Evolutionary conservation across 2,797 vertebrate genomes (phyloP), one percentile per base, ranked within the genome.

Genomic region (Bovichtus variegatus): DNA sequence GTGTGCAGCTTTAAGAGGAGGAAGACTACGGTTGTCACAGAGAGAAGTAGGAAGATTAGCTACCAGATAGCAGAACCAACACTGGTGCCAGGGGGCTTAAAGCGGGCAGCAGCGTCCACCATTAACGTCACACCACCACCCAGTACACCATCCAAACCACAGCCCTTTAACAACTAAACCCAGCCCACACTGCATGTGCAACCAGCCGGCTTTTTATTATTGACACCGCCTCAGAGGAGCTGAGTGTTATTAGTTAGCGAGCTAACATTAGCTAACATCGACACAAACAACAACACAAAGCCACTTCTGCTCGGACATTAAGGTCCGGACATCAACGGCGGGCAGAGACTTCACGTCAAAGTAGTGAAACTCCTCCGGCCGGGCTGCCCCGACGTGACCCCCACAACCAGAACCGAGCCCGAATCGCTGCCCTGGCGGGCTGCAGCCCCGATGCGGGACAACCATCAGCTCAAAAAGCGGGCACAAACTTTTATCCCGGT

Each of bases 1-100:
- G 94, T 89, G 93, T 96, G 92, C 93, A 92, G 94, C 95, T 96
- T 95, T 96, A 95, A 96, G 94, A 96, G 88, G 94, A 95, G 93
- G 95, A 95, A 94, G 95, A 95, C 90, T 92, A 88, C 75, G 92
- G 91, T 91, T 91, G 90, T 91, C 92, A 93, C 89, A 92, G 84
- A 89, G 92, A 86, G 93, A 91, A 93, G 92, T 95, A 95, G 92
- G 95, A 96, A 94, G 96, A 95, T 95, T 95, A 93, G 97, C 96
- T 97, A 92, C 96, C 95, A 96, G 95, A 96, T 93, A 93, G 91
- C 91, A 89, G 85, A 89, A 93, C 87, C 89, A 81, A 89, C 81
- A 85, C 65, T 92, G 93, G 92, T 93, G 95, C 93, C 92, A 92
- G 91, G 85, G 95, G 91, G 94, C 89, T 92, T 75, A 89, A 90